A percentile compares a stretch with the other conserved stretches of the same genome.
Evolutionary conservation across 2,888 invertebrate species (phyloP).

Genomic region (Cephus pygmeus): DNA sequence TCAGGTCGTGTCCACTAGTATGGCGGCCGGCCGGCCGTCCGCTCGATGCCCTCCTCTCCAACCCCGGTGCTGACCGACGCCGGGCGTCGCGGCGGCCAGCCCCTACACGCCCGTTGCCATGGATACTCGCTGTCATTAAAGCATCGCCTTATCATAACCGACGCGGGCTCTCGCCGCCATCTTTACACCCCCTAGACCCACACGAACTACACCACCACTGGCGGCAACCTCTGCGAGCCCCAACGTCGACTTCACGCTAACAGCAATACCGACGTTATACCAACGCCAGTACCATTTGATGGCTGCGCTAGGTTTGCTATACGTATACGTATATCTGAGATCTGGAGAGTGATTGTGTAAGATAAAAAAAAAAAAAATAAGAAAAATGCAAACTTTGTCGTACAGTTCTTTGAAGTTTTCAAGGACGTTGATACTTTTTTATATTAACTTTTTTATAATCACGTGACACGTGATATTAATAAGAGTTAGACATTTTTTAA

Average conservation of each 20-base stretch:
- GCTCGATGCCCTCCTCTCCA: constrained; percentile 52
- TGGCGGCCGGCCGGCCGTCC: constrained; percentile 61
- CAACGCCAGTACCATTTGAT: background rate
- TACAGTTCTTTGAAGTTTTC: background rate
- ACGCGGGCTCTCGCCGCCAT: constrained; percentile 63
- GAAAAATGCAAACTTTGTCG: background rate
- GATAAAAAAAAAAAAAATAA: background rate
- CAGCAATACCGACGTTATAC: background rate
- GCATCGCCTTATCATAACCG: constrained; percentile 67
- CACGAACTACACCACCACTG: background rate
- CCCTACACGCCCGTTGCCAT: constrained; percentile 62
- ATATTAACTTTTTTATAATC: background rate
- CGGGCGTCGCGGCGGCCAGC: constrained; percentile 62
- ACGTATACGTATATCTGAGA: background rate
- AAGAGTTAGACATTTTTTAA: background rate
- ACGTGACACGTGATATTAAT: background rate
- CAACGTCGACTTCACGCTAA: background rate
- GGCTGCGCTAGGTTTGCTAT: background rate
- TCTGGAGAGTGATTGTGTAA: background rate
- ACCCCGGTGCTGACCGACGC: constrained; percentile 59
- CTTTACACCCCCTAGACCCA: constrained; percentile 58
- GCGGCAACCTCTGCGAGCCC: constrained; percentile 10
- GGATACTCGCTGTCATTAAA: constrained; percentile 65
- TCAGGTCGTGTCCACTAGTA: constrained; percentile 63
- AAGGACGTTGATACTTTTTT: background rate